Conservation (phyloP, 2,888 invertebrate genomes). For the Helleia helle region DNA sequence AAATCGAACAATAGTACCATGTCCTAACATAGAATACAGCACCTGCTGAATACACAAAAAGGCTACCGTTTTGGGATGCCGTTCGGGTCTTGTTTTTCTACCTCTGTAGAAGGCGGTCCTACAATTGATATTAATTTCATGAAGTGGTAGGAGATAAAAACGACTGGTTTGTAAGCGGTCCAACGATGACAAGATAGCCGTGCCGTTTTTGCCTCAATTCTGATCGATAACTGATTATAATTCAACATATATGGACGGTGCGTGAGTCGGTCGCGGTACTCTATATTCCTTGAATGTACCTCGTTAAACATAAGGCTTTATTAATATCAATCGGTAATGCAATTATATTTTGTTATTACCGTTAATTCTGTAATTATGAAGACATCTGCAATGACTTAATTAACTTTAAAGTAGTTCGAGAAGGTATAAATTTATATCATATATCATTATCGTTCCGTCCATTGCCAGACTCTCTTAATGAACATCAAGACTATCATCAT, state of each 20-base stretch:
- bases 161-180: constrained; percentile 21
- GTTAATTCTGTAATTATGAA: no score
- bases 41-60: constrained; percentile 28
- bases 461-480: no score
- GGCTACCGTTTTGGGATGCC: constrained; percentile 20
- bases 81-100: constrained; percentile 27
- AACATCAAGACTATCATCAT: no score
- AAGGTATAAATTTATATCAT: no score
- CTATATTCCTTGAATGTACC: not conserved
- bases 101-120: constrained; percentile 33
- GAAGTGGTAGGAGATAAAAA: constrained; percentile 46
- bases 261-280: not conserved
- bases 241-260: constrained; percentile 10
- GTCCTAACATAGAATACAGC: constrained; percentile 11
- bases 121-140: constrained; percentile 63
- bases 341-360: constrained; percentile 2
- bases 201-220: constrained; percentile 30
- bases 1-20: no score
- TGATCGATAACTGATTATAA: constrained; percentile 17
- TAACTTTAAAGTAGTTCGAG: no score
- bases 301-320: not conserved
- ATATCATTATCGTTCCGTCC: no score
- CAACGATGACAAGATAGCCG: constrained; percentile 28
- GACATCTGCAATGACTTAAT: no score
- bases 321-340: constrained; percentile 5